Evolutionary conservation across 1,140 invertebrate genomes (phyloP).

Genomic region (Euglossa dilemma): DNA sequence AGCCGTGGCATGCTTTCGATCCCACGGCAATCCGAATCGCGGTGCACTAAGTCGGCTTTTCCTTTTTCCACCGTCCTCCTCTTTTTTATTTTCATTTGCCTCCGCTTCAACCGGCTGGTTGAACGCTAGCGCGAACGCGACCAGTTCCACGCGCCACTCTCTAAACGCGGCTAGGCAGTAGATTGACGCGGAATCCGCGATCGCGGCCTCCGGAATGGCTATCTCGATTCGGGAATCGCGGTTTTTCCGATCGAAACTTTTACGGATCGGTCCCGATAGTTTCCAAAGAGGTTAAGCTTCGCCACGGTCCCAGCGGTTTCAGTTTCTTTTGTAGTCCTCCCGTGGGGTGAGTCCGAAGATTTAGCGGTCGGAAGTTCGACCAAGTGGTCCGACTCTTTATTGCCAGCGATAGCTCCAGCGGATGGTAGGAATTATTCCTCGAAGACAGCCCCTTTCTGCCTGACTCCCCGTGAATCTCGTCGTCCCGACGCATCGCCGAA

Average conservation of each 20-base stretch:
- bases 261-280: neutral
- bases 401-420: neutral
- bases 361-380: neutral
- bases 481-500: neutral
- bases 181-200: neutral
- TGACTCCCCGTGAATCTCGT: neutral
- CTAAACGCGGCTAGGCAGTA: no score
- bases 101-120: neutral
- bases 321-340: neutral
- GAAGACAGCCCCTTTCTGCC: neutral
- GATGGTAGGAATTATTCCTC: no score
- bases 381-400: neutral
- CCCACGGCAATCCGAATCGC: neutral
- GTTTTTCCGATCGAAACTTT: neutral
- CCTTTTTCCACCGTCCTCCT: neutral
- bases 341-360: neutral
- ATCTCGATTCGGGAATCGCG: neutral
- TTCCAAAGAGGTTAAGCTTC: neutral
- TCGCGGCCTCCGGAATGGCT: neutral
- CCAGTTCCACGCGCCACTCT: no score
- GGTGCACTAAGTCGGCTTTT: neutral
- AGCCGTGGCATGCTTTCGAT: neutral
- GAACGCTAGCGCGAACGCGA: no score
- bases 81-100: neutral
- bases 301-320: neutral